These are phyloP conservation scores for Conus betulinus DNA, from an alignment of 1,140 invertebrate genomes.

Conservation along the genomic window DNA sequence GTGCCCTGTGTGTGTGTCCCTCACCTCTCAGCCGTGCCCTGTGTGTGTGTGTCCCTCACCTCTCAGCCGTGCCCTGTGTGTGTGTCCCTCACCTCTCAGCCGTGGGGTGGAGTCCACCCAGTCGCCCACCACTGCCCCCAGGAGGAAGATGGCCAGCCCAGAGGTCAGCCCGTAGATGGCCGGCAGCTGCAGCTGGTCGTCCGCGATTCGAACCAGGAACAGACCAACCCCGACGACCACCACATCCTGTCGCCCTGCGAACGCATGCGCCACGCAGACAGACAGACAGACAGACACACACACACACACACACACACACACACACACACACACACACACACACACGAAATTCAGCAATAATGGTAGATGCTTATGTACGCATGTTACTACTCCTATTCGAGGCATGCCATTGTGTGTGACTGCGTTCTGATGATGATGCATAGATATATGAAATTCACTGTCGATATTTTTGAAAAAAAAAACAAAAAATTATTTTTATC, in stretches of 20 bases:
- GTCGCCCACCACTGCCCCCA: conserved; percentile 77
- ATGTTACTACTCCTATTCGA: too few species aligned
- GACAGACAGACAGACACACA: too few species aligned
- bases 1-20: neutral
- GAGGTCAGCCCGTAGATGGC: conserved; percentile 77
- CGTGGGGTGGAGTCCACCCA: conserved; percentile 77
- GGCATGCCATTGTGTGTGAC: too few species aligned
- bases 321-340: neutral
- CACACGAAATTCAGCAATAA: too few species aligned
- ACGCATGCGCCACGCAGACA: neutral
- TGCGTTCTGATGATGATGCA: too few species aligned
- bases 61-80: too few species aligned
- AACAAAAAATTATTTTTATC: too few species aligned
- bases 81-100: conserved; percentile 70
- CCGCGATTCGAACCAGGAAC: conserved; percentile 74
- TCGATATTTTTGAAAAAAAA: too few species aligned
- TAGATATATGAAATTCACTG: too few species aligned
- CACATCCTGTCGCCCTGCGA: conserved; percentile 79
- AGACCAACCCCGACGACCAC: conserved; percentile 78
- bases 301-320: neutral
- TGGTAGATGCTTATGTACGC: too few species aligned
- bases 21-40: conserved; percentile 73
- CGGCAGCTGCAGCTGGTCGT: conserved; percentile 70
- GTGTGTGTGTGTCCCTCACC: too few species aligned
- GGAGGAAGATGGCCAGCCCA: conserved; percentile 73